These are phyloP conservation scores for Loriculus beryllinus DNA, from an alignment of 2,797 vertebrate species.

Conservation along the genomic window DNA sequence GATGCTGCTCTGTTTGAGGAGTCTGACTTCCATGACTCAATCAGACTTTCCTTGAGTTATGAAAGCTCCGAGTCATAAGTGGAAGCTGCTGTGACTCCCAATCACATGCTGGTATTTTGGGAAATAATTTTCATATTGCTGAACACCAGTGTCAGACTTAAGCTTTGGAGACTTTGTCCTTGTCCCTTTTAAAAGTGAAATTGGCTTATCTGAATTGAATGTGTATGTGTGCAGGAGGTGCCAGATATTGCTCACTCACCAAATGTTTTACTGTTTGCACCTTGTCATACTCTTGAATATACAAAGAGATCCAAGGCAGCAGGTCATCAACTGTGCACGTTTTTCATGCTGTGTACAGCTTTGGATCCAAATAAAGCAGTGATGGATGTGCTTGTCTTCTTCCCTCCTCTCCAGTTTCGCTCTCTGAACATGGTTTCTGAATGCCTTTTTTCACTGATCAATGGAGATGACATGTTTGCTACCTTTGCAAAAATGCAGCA, in stretches of 20 bases:
- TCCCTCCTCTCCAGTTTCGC: constrained; percentile 81
- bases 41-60: neutral
- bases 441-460: constrained; percentile 94
- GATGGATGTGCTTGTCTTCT: neutral
- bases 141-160: neutral
- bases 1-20: neutral
- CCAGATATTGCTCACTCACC: neutral
- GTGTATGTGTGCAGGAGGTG: neutral
- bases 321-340: neutral
- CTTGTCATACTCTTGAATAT: neutral
- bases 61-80: constrained; percentile 49
- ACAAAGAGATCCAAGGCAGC: neutral
- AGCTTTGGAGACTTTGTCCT: neutral
- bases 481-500: constrained; percentile 90
- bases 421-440: constrained; percentile 88
- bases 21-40: neutral
- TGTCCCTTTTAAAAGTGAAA: neutral
- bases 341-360: neutral
- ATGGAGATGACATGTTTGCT: constrained; percentile 92
- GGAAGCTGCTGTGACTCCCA: constrained; percentile 2
- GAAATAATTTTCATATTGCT: constrained; percentile 11
- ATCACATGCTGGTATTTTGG: constrained; percentile 44
- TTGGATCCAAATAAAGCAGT: neutral
- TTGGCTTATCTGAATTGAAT: neutral
- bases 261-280: neutral